Percentiles rank a stretch among this genome's conserved stretches.
These are phyloP conservation scores for Pithys albifrons DNA, from an alignment of 2,113 vertebrate species.

Conservation along the genomic window DNA sequence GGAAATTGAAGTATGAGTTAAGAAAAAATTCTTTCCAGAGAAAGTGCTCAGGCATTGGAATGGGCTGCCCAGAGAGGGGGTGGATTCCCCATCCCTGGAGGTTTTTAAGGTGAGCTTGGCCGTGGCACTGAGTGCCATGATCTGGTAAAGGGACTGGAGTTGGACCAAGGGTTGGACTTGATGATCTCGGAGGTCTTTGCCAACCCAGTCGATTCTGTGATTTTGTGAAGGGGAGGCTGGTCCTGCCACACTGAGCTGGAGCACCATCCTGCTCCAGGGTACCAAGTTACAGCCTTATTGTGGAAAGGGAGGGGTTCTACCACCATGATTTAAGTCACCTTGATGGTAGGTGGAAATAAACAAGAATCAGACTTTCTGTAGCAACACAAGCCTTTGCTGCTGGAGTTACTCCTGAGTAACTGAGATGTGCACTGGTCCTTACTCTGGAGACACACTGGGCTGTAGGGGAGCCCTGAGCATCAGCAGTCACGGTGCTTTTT, in stretches of 20 bases:
- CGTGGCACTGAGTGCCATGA: too few relatives aligned
- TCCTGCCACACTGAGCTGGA: accelerated
- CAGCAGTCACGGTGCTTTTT: accelerated
- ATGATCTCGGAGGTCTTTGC: too few relatives aligned
- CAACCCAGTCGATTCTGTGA: too few relatives aligned
- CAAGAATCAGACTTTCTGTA: neutral
- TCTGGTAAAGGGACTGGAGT: too few relatives aligned
- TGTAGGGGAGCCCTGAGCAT: neutral
- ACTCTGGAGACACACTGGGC: accelerated
- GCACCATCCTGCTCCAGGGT: neutral
- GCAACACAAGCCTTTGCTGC: neutral
- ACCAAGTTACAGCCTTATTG: neutral
- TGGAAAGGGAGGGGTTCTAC: neutral
- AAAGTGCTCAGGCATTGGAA: too few relatives aligned
- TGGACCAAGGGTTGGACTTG: too few relatives aligned
- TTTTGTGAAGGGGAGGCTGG: neutral
- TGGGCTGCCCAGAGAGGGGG: too few relatives aligned
- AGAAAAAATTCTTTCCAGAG: too few relatives aligned
- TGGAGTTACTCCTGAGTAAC: neutral
- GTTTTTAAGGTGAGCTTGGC: too few relatives aligned
- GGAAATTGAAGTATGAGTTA: too few relatives aligned
- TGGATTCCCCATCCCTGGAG: too few relatives aligned
- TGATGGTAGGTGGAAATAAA: neutral
- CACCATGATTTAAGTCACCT: accelerated
- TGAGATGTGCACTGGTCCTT: neutral